Percentiles rank a stretch among this genome's conserved stretches.
phyloP scores from a whole-genome alignment of 2,797 vertebrate genomes.

The Rhinichthys osculus region DNA sequence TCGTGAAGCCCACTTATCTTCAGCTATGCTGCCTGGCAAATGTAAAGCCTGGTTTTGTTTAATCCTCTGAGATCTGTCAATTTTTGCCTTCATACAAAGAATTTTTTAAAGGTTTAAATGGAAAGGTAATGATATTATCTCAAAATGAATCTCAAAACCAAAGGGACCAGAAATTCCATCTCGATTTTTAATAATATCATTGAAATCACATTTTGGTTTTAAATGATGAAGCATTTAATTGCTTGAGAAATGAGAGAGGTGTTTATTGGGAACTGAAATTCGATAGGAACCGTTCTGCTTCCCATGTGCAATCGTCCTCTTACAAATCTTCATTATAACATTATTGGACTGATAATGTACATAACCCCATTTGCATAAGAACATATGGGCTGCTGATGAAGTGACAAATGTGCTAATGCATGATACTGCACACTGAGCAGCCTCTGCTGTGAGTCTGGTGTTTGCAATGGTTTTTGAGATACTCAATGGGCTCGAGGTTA shows the following conservation, averaged over 20 bases:
- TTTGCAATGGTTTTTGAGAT: conserved; percentile 16
- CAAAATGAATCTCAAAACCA: conserved; percentile 23
- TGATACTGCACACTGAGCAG: not conserved
- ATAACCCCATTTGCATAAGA: conserved; percentile 3
- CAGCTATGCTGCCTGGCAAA: not conserved
- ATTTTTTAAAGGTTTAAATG: conserved; percentile 27
- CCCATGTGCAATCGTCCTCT: not conserved
- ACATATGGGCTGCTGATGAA: conserved; percentile 38
- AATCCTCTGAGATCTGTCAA: not conserved
- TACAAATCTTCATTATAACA: conserved; percentile 27
- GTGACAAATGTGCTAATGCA: not conserved
- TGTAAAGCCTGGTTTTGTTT: not conserved
- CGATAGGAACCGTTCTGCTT: not conserved
- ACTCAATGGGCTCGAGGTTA: not conserved
- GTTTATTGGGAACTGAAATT: conserved; percentile 21
- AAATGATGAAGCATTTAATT: conserved; percentile 43
- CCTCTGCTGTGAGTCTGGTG: not conserved
- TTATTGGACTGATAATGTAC: conserved; percentile 19
- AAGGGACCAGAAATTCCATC: conserved; percentile 31
- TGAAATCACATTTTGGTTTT: conserved; percentile 41
- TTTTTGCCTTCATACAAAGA: conserved; percentile 20
- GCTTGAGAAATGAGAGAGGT: conserved; percentile 32
- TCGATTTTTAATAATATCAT: conserved; percentile 15
- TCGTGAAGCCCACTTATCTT: not conserved
- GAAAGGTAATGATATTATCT: conserved; percentile 30